phyloP scores from a whole-genome alignment of 2,113 vertebrate genomes.

The Etheostoma spectabile region DNA sequence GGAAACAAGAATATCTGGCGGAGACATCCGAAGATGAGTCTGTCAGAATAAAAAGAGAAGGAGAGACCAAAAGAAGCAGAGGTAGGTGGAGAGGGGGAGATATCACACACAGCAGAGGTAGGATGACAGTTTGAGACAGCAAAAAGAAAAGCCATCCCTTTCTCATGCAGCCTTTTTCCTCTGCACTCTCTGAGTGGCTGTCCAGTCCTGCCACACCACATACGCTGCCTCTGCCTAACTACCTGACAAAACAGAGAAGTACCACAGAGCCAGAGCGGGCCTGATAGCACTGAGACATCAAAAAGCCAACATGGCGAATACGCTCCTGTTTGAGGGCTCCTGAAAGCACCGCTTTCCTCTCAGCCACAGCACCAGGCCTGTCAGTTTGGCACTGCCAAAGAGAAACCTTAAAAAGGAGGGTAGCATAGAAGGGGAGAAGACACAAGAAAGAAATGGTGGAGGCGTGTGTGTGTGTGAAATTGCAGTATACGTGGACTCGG shows the following conservation, averaged over 20 bases:
- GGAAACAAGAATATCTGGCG: conserved; percentile 17
- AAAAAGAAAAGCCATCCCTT: conserved; percentile 5
- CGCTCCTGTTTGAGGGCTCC: conserved; percentile 22
- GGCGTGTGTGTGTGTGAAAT: conserved; percentile 10
- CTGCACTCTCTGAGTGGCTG: conserved; percentile 20
- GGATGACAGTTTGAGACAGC: conserved; percentile 36
- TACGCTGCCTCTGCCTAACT: conserved; percentile 44
- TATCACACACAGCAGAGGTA: conserved; percentile 28
- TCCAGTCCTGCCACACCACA: conserved; percentile 40
- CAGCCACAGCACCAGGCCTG: conserved; percentile 37
- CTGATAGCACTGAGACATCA: conserved; percentile 49
- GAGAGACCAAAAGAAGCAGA: conserved; percentile 11
- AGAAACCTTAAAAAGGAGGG: conserved; percentile 17
- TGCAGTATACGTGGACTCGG: conserved; percentile 9
- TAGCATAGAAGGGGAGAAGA: conserved; percentile 2
- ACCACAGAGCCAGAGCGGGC: conserved; percentile 8
- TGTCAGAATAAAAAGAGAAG: conserved; percentile 6
- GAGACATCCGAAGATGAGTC: not conserved
- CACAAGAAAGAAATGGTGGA: conserved; percentile 10
- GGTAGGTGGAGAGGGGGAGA: conserved; percentile 6
- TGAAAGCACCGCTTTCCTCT: conserved; percentile 49
- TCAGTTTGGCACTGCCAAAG: conserved; percentile 21
- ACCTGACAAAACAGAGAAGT: conserved; percentile 62
- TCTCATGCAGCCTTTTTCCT: conserved; percentile 25
- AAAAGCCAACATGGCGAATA: conserved; percentile 38